Conservation (phyloP, 2,113 vertebrate species). For the Zingel zingel region DNA sequence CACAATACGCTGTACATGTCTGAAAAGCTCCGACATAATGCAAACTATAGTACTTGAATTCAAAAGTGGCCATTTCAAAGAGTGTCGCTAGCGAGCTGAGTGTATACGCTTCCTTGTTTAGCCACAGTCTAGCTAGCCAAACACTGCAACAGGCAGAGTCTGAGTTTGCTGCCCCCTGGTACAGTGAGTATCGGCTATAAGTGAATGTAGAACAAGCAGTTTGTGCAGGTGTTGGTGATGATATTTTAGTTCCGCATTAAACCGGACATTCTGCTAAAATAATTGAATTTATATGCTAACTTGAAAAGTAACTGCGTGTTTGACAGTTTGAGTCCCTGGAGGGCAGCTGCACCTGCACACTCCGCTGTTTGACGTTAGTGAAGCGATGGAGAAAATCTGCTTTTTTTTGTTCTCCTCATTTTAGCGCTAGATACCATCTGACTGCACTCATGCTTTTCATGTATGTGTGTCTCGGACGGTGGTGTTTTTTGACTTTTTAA, state of each 20-base stretch:
- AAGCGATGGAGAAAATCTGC: conserved; percentile 17
- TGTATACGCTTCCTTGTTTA: conserved; percentile 62
- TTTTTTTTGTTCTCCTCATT: not conserved
- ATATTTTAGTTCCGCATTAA: not conserved
- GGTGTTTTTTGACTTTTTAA: not conserved
- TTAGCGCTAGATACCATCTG: not conserved
- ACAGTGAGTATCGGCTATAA: not conserved
- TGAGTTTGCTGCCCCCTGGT: conserved; percentile 13
- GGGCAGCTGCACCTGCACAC: conserved; percentile 58
- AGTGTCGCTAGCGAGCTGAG: conserved; percentile 1
- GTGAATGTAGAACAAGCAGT: not conserved
- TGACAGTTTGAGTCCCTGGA: conserved; percentile 69
- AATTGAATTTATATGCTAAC: not conserved
- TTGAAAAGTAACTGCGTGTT: conserved; percentile 17
- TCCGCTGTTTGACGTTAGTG: not conserved
- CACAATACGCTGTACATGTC: not conserved
- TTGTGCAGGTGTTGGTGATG: too few species aligned
- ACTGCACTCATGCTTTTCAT: not conserved
- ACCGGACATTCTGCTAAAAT: accelerated
- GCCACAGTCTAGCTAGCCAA: conserved; percentile 39
- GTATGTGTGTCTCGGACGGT: not conserved
- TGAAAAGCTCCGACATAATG: not conserved
- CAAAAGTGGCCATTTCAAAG: not conserved
- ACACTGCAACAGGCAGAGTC: conserved; percentile 54
- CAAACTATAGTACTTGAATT: not conserved